phyloP scores from a whole-genome alignment of 2,888 invertebrate genomes.

The Hydriomena furcata region DNA sequence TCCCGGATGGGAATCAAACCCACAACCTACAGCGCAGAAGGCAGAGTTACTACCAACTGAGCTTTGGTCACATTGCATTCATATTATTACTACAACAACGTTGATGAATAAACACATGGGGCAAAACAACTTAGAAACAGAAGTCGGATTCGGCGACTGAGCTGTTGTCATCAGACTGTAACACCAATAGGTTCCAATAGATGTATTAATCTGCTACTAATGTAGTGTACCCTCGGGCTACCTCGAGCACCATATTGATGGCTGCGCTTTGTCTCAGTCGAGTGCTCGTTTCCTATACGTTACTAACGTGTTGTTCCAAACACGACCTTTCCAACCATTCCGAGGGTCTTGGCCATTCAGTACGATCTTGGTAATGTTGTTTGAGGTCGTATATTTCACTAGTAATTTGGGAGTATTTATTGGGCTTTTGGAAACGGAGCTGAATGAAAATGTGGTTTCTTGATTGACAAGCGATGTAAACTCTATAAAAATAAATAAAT shows the following conservation, averaged over 20 bases:
- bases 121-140: too few relatives aligned
- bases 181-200: slow-evolving; percentile 48
- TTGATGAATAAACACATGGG: too few relatives aligned
- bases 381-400: slow-evolving; percentile 34
- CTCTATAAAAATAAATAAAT: background rate
- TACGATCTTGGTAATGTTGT: slow-evolving; percentile 58
- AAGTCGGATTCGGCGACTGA: too few relatives aligned
- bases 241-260: slow-evolving; percentile 62
- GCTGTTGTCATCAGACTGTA: slow-evolving; percentile 14
- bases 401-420: slow-evolving; percentile 27
- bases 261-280: slow-evolving; percentile 71
- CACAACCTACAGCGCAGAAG: too few relatives aligned
- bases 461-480: slow-evolving; percentile 8
- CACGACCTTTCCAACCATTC: slow-evolving; percentile 51
- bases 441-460: slow-evolving; percentile 15
- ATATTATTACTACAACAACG: too few relatives aligned
- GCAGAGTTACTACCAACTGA: too few relatives aligned
- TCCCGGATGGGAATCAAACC: too few relatives aligned
- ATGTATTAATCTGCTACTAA: slow-evolving; percentile 77
- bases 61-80: too few relatives aligned
- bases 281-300: slow-evolving; percentile 59
- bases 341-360: slow-evolving; percentile 53
- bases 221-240: slow-evolving; percentile 59
- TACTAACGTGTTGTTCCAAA: slow-evolving; percentile 59
- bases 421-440: slow-evolving; percentile 15